Percentiles rank a stretch among this genome's conserved stretches.
Evolutionary conservation across 2,888 invertebrate species (phyloP).

Genomic region (Busseola fusca): DNA sequence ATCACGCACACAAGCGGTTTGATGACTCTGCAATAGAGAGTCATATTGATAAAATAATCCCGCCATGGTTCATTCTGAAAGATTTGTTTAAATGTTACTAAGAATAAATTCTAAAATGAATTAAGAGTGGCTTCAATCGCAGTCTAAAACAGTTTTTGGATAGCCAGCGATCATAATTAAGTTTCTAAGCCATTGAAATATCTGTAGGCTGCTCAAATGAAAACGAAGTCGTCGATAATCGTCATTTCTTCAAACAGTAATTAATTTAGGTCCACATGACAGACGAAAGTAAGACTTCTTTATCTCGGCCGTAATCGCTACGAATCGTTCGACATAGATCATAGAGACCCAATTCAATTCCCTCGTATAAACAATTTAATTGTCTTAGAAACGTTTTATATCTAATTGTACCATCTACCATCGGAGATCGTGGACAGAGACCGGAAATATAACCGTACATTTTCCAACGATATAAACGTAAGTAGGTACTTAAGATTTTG

Average conservation of each 20-base stretch:
- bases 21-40: slow-evolving; percentile 19
- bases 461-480: slow-evolving; percentile 51
- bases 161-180: background rate
- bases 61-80: slow-evolving; percentile 8
- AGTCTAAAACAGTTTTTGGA: background rate
- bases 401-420: slow-evolving; percentile 76
- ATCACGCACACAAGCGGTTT: slow-evolving; percentile 36
- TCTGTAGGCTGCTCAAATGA: slow-evolving; percentile 5
- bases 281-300: slow-evolving; percentile 49
- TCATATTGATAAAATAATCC: slow-evolving; percentile 10
- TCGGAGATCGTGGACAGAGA: slow-evolving; percentile 65
- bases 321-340: slow-evolving; percentile 52
- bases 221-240: slow-evolving; percentile 12
- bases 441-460: slow-evolving; percentile 66
- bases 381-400: slow-evolving; percentile 65
- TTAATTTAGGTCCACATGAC: slow-evolving; percentile 36
- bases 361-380: slow-evolving; percentile 64
- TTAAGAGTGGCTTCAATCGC: slow-evolving; percentile 1
- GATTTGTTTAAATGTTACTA: slow-evolving; percentile 2
- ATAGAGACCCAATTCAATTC: slow-evolving; percentile 53
- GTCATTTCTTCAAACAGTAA: slow-evolving; percentile 17
- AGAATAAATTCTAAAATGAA: slow-evolving; percentile 20
- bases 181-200: slow-evolving; percentile 8
- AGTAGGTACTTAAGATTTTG: slow-evolving; percentile 40
- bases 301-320: slow-evolving; percentile 38